Evolutionary conservation across 1,140 invertebrate genomes (phyloP).

Genomic region (Homarus americanus): DNA sequence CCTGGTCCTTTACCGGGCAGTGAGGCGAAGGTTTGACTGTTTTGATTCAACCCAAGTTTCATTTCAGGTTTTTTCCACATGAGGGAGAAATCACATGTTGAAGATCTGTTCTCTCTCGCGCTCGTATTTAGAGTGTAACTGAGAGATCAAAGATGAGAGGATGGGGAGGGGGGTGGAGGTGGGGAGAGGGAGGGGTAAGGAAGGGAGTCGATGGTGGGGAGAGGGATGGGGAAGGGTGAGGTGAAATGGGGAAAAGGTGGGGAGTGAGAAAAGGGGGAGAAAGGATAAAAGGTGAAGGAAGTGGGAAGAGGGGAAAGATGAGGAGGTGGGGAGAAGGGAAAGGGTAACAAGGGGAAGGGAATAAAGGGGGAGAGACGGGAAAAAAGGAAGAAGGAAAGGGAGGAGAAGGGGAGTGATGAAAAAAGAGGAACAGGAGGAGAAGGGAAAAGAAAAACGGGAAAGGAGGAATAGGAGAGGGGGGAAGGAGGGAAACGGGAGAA

Average conservation of each 20-base stretch:
- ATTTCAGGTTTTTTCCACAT: conserved; percentile 11
- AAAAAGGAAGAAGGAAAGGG: not conserved
- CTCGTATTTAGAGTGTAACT: conserved; percentile 36
- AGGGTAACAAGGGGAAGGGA: not conserved
- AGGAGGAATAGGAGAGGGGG: not conserved
- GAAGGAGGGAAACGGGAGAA: not conserved
- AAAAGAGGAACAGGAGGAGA: not conserved
- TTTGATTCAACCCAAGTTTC: conserved; percentile 57
- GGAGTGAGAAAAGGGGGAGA: not conserved
- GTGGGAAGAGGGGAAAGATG: not conserved
- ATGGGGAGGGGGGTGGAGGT: not conserved
- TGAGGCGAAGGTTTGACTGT: conserved; percentile 42
- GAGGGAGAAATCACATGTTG: conserved; percentile 52
- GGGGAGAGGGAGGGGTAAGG: not conserved
- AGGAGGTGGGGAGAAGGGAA: not conserved
- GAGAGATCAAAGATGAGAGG: conserved; percentile 27
- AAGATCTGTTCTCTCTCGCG: conserved; percentile 35
- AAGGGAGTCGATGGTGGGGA: not conserved
- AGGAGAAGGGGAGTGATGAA: not conserved
- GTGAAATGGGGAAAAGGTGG: too few relatives aligned
- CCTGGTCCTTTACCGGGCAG: conserved; percentile 21
- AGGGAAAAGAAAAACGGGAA: not conserved
- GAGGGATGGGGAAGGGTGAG: not conserved
- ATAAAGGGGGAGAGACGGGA: not conserved
- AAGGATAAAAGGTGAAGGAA: not conserved